Evolutionary conservation across 1,140 invertebrate species (phyloP).

Genomic region (Bombus consobrinus): DNA sequence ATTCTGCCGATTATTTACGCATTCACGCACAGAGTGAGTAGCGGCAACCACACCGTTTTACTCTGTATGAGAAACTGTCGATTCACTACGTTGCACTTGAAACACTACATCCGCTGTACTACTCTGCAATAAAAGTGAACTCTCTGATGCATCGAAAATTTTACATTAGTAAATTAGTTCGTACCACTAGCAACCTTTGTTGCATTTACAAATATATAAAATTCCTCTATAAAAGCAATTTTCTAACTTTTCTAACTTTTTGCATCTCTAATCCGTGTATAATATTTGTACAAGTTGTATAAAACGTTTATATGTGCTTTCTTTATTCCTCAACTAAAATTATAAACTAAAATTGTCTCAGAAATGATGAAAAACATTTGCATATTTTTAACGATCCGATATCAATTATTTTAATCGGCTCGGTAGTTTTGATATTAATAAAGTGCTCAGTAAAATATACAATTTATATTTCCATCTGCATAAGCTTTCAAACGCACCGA

Average conservation of each 20-base stretch:
- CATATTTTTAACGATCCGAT: too few species aligned
- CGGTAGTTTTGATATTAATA: too few species aligned
- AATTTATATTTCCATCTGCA: too few species aligned
- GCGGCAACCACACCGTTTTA: not conserved
- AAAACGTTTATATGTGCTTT: too few species aligned
- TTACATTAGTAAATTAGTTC: not conserved
- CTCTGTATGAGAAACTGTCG: not conserved
- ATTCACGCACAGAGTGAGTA: not conserved
- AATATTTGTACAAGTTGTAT: not conserved
- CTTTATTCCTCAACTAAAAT: too few species aligned
- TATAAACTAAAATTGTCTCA: too few species aligned
- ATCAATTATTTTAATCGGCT: too few species aligned
- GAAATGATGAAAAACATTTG: too few species aligned
- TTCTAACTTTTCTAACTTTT: not conserved
- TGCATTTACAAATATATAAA: not conserved
- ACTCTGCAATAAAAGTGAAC: not conserved
- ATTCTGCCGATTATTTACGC: not conserved
- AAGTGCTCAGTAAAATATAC: too few species aligned
- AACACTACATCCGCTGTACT: constrained; percentile 3
- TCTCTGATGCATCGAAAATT: not conserved
- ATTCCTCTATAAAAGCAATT: not conserved
- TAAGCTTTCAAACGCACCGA: too few species aligned
- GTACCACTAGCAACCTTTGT: not conserved
- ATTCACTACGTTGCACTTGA: constrained; percentile 10
- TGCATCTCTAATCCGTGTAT: not conserved